Conservation (phyloP, 2,888 invertebrate genomes). For the Onchidella celtica region DNA sequence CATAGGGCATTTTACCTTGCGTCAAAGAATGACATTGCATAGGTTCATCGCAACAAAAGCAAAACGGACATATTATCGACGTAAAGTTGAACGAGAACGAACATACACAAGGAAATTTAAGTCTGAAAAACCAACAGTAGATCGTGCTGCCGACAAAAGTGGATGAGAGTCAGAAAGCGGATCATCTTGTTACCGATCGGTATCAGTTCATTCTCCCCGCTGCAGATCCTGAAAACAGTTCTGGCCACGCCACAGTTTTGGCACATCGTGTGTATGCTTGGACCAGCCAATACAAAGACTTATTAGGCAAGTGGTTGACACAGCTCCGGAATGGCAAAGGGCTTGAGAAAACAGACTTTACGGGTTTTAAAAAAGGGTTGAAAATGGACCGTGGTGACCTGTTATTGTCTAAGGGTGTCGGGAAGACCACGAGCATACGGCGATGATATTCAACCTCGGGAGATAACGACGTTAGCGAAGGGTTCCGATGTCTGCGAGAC, state of each 20-base stretch:
- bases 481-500: constrained; percentile 38
- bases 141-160: constrained; percentile 28
- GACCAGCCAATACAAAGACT: background rate
- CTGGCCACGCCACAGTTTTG: constrained; percentile 13
- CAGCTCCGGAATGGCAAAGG: background rate
- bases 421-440: background rate
- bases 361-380: background rate
- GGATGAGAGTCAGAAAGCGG: background rate
- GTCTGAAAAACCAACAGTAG: constrained; percentile 44
- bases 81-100: background rate
- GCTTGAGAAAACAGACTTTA: constrained; percentile 37
- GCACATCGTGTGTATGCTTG: constrained; percentile 23
- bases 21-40: no score
- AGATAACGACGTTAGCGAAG: constrained; percentile 23
- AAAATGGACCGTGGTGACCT: constrained; percentile 22
- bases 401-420: constrained; percentile 9
- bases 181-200: constrained; percentile 10
- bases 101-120: constrained; percentile 37
- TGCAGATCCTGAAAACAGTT: constrained; percentile 27
- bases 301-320: constrained; percentile 37
- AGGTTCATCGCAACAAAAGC: no score
- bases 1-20: no score
- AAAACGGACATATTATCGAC: constrained; percentile 9
- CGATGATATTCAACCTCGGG: constrained; percentile 24
- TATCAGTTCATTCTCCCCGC: constrained; percentile 5